Base-by-base conservation (phyloP, 2,797 vertebrate genomes). In the Galaxias olidus region DNA sequence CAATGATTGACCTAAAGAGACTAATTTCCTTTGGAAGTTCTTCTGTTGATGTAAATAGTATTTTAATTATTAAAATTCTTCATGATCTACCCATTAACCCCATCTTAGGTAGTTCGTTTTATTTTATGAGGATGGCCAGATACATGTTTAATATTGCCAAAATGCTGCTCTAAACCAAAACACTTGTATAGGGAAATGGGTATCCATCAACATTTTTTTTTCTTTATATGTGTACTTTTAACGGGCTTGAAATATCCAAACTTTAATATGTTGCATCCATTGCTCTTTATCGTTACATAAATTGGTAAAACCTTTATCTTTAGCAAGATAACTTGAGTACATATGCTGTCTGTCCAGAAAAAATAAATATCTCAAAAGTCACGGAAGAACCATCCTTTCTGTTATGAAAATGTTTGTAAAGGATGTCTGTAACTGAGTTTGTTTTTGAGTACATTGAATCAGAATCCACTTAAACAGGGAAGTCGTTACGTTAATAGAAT, bases 381-480 rank as follows among this genome's bases (percentile, higher is more conserved):
- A 58, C 49, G 72, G 72, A 73, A 74, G 61, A 84, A 71, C 49
- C 56, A 73, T 82, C 76, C 84, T 67, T 63, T 68, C 71, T 69
- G 74, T 30, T 30, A 79, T 69, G 82, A 78, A 75, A 86, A 84
- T 83, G 84, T 89, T 87, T 84, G 77, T 87, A 85, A 86, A 81
- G 69, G 74, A 80, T 75, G 59, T 75, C 69, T 59, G 65, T 92
- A 90, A 91, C 80, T 67, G 78, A 80, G 84, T 90, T 91, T 91
- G 79, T 84, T 88, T 86, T 84, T 83, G 81, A 81, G 77, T 80
- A 84, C 81, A 81, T 77, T 74, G 79, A 83, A 84, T 86, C 77
- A 71, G 82, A 88, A 87, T 89, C 83, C 85, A 89, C 79, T 90
- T 90, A 89, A 90, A 90, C 76, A 67, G 83, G 87, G 87, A 90